Base-by-base conservation (phyloP, 2,113 vertebrate genomes). In the Marmota flaviventris region DNA sequence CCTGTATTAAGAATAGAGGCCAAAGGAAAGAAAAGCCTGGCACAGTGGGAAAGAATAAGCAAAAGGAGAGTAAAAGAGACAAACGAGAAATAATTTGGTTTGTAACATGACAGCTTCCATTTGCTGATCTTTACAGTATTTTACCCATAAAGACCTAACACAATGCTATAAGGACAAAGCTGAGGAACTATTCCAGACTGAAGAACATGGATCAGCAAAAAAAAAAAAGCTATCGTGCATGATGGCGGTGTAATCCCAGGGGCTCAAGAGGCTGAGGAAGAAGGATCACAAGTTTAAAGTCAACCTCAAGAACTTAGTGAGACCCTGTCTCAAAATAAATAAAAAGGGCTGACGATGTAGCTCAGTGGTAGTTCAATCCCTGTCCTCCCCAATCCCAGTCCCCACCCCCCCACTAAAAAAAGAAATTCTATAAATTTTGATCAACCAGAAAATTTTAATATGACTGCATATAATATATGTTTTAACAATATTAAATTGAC, bases 401-500 rank as follows among this genome's bases (percentile, higher is more conserved):
- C 51, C 51, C 11, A 51, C 42, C 42, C 42, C 42, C 42, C 48
- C 11, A 51, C 48, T 12, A 53, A 53, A 53, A 56, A 56, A 56
- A 20, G 5, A 56, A 56, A 56, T 56, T 18, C 56, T 56, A 56
- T 56, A 56, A 61, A 61, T 61, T 22, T 61, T 61, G 22, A 61
- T 24, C 58, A 61, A 61, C 58, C 58, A 61, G 22, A 61, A 61
- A 61, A 61, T 61, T 61, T 61, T 8, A 61, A 8, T 61, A 61
- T 61, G 58, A 51, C 29, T 82, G 2, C 32, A 42, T 84, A 75
- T 69, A n/a, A 95, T 79, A 58, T n/a, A 69, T 37, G 53, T 76
- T 88, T 75, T 61, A 96, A 94, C n/a, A 91, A 77, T 37, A 29
- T 39, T 85, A 45, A 90, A 69, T 81, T 91, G 27, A n/a, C 29